Conservation (phyloP, 2,888 invertebrate species). For the Mellilla xanthometata region DNA sequence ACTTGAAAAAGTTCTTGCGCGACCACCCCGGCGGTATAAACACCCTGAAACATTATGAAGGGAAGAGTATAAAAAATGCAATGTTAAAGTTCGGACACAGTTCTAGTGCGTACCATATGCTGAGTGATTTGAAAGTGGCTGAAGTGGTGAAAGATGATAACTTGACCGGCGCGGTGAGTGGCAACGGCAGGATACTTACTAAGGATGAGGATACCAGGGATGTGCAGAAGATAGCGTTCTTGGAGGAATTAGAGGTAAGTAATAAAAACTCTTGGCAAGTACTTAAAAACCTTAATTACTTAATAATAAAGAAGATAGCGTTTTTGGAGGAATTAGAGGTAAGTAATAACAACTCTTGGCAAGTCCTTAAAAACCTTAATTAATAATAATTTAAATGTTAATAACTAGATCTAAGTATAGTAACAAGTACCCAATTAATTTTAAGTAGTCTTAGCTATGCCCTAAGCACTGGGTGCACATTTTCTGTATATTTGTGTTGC, state of each 20-base stretch:
- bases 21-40: constrained; percentile 90
- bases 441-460: too few relatives aligned
- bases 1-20: constrained; percentile 84
- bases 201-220: constrained; percentile 51
- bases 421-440: too few relatives aligned
- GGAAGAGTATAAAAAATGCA: constrained; percentile 76
- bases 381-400: too few relatives aligned
- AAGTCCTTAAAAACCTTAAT: too few relatives aligned
- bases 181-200: constrained; percentile 65
- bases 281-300: too few relatives aligned
- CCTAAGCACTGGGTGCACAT: too few relatives aligned
- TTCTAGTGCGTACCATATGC: constrained; percentile 84
- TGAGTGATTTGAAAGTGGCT: constrained; percentile 82
- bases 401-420: too few relatives aligned
- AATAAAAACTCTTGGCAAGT: too few relatives aligned
- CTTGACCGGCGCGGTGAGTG: constrained; percentile 63
- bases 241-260: constrained; percentile 71
- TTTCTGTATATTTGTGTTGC: too few relatives aligned
- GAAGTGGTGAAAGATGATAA: constrained; percentile 71
- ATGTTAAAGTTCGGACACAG: constrained; percentile 84
- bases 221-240: constrained; percentile 56
- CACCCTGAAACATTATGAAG: constrained; percentile 82
- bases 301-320: constrained; percentile 63
- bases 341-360: constrained; percentile 16
- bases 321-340: constrained; percentile 73